Evolutionary conservation across 2,113 vertebrate species (phyloP), one percentile per base, ranked within the genome.

Genomic region (Halcyon malimbica): DNA sequence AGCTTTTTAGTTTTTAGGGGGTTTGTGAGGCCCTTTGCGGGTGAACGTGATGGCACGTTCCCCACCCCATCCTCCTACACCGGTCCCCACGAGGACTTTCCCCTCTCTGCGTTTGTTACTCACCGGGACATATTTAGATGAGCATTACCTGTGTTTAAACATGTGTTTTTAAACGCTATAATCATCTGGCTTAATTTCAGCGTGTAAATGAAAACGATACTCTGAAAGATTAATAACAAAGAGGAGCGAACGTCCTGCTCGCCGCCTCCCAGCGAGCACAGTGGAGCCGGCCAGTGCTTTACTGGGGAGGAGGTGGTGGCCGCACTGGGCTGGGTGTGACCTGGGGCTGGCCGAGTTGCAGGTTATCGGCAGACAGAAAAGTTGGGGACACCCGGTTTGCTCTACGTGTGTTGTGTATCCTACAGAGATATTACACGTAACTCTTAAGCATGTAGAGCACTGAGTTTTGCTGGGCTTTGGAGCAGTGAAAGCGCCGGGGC

Each of bases 381-480:
- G 51, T 6, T 11, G 28, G 23, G 60, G 60, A 62, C 24, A n/a
- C 29, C 56, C 56, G 33, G 17, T 57, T 16, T 18, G 21, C 19
- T 11, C 11, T 33, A 19, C 33, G 18, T 10, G 56, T 21, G 19
- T 59, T 59, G 31, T n/a, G 31, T n/a, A 10, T 46, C 46, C 46
- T 46, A 33, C 54, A 33, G 20, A 21, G 31, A 21, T 11, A 13
- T 57, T 57, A 4, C 31, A n/a, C 16, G 13, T n/a, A 13, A 23
- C 18, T 13, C 7, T 1, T 1, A 5, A 31, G 50, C 29, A 0
- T 3, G 0, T 11, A 1, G 6, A 11, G 9, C 5, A 1, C 31
- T 13, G 0, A 0, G 8, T 11, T 42, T 29, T 15, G 67, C 50
- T 13, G 50, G 13, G 7, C 42, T 42, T 21, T 6, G 79, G 54